phyloP scores from a whole-genome alignment of 2,888 invertebrate genomes.

The Nomada hirtipes region DNA sequence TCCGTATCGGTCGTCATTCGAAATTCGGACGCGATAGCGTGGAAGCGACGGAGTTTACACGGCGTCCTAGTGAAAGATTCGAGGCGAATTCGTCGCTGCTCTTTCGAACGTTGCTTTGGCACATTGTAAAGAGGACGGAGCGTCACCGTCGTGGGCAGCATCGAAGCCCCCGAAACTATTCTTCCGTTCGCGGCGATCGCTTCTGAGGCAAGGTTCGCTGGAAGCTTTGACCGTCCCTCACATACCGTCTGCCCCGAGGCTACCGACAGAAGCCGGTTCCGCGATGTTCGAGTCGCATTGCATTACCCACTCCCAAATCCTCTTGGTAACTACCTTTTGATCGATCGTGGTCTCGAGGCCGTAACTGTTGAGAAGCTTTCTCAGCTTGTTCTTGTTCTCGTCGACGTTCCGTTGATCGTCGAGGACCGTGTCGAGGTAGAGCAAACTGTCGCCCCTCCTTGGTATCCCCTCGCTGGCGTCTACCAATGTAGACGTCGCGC shows the following conservation, averaged over 20 bases:
- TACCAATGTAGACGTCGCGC: constrained; percentile 85
- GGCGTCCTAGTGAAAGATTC: constrained; percentile 2
- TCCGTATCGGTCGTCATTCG: not conserved
- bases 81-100: not conserved
- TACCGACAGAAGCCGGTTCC: constrained; percentile 73
- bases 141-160: not conserved
- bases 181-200: constrained; percentile 62
- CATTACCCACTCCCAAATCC: constrained; percentile 89
- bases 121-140: constrained; percentile 2
- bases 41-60: constrained; percentile 6
- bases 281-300: constrained; percentile 85
- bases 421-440: constrained; percentile 84
- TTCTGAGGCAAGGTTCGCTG: constrained; percentile 77
- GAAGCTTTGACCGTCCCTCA: constrained; percentile 78
- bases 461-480: constrained; percentile 79
- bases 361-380: constrained; percentile 86
- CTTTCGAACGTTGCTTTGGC: constrained; percentile 19
- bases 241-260: constrained; percentile 75
- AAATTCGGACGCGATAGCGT: not conserved
- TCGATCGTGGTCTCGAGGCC: constrained; percentile 88
- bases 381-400: constrained; percentile 86
- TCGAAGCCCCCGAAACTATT: constrained; percentile 68
- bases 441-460: constrained; percentile 85
- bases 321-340: constrained; percentile 86
- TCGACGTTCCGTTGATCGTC: constrained; percentile 86